Evolutionary conservation across 2,113 vertebrate genomes (phyloP).

Genomic region (Malurus melanocephalus): DNA sequence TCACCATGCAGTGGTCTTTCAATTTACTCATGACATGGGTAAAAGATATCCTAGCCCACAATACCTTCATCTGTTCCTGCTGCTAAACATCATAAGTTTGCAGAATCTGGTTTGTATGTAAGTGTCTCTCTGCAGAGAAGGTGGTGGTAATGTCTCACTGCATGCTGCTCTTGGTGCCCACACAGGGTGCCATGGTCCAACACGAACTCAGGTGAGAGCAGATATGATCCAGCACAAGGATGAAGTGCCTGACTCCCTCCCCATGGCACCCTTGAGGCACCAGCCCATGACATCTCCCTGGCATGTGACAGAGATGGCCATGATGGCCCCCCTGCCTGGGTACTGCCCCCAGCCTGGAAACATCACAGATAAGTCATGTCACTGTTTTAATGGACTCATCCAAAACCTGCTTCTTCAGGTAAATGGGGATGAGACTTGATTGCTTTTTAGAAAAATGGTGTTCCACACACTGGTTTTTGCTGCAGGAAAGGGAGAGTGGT

Average conservation of each 20-base stretch:
- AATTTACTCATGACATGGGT: not conserved
- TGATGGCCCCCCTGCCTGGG: not conserved
- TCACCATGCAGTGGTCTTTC: not conserved
- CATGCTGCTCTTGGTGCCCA: not conserved
- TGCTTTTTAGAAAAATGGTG: not conserved
- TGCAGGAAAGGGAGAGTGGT: not conserved
- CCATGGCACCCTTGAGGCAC: fast-evolving
- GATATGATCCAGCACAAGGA: not conserved
- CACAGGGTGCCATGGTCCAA: not conserved
- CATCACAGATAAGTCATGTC: not conserved
- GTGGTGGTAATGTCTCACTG: not conserved
- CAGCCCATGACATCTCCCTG: not conserved
- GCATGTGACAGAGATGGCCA: fast-evolving
- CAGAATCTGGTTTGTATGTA: not conserved
- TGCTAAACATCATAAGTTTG: not conserved
- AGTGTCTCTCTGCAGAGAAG: not conserved
- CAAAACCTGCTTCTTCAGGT: not conserved
- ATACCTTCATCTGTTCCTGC: not conserved
- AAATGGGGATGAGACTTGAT: not conserved
- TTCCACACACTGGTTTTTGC: not conserved
- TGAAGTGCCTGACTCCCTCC: not conserved
- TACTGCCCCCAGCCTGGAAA: not conserved
- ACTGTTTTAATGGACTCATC: not conserved
- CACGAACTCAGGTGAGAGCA: fast-evolving
- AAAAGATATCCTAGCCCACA: not conserved